Evolutionary conservation across 2,113 vertebrate species (phyloP), one percentile per base, ranked within the genome.

Genomic region (Apistogramma diplotaenia): DNA sequence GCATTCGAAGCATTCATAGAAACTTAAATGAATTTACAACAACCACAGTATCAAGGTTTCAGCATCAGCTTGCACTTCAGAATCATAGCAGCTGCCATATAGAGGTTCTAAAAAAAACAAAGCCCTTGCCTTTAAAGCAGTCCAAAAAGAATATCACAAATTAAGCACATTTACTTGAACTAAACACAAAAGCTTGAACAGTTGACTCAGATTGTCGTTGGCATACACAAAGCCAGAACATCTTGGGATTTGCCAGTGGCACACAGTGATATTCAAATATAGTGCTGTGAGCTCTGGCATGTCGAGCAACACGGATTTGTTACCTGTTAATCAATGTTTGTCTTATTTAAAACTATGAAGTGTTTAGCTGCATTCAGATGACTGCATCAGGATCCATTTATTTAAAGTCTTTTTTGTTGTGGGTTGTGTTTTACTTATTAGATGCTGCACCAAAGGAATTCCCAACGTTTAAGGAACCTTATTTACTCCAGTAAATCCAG

Each of bases 131-230:
- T 56, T 62, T 40, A 29, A 56, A 73, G 29, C 49, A 23, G 7
- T 53, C 40, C 62, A 23, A 67, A 33, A 76, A 60, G 31, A 74
- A 40, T 59, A 60, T 29, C 15, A 54, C 31, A 71, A 78, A 21
- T 18, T 60, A 67, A 67, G 40, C 9, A 67, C 19, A 49, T 67
- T 67, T 67, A 67, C 62, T 67, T 79, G 21, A 79, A 83, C 55
- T 81, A 78, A 78, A 46, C 21, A 61, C 79, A 75, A 61, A 72
- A 74, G 25, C 59, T 76, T n/a, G 10, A 49, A 72, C 76, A 87
- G 74, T 71, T 79, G 65, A 80, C 55, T 83, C 73, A 67, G 75
- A 86, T 25, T 78, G 74, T 43, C 12, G n/a, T 60, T 78, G 80
- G 77, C 80, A 73, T 85, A 21, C 10, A 13, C 56, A 60, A 57